Evolutionary conservation across 1,140 invertebrate species (phyloP).

Genomic region (Drosophila ambigua): DNA sequence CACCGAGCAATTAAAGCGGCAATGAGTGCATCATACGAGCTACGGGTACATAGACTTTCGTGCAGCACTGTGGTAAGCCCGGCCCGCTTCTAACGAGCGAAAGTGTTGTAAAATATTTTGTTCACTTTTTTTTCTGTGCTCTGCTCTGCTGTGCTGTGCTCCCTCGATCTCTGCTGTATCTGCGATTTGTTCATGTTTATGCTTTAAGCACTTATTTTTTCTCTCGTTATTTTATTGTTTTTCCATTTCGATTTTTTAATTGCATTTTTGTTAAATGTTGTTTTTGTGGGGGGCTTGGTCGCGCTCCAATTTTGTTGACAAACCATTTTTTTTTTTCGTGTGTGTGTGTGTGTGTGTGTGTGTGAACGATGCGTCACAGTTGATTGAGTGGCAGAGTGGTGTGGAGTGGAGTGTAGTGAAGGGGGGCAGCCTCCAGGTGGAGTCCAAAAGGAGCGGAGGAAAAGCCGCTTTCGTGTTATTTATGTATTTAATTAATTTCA

Average conservation of each 20-base stretch:
- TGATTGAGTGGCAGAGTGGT: constrained; percentile 52
- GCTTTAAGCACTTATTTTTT: constrained; percentile 57
- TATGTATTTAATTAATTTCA: constrained; percentile 74
- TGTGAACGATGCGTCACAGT: constrained; percentile 72
- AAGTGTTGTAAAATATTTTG: constrained; percentile 80
- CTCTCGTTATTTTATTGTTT: constrained; percentile 65
- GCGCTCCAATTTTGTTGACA: constrained; percentile 78
- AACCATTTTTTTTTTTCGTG: constrained; percentile 41
- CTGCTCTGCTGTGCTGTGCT: constrained; percentile 52
- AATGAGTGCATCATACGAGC: constrained; percentile 47
- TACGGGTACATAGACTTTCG: constrained; percentile 52
- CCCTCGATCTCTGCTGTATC: constrained; percentile 15
- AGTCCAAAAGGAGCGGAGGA: neutral
- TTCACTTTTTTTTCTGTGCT: constrained; percentile 58
- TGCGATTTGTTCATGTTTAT: constrained; percentile 25
- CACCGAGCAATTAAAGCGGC: constrained; percentile 58
- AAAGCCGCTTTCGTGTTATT: constrained; percentile 62
- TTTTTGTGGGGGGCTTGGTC: constrained; percentile 65
- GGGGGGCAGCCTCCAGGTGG: neutral
- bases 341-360: constrained; percentile 23
- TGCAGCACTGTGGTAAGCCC: constrained; percentile 52
- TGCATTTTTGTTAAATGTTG: constrained; percentile 61
- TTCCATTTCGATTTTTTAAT: constrained; percentile 75
- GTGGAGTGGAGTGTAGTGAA: neutral
- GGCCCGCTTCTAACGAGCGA: constrained; percentile 75